phyloP scores from a whole-genome alignment of 2,888 invertebrate genomes.

The Cylloceria caligata region DNA sequence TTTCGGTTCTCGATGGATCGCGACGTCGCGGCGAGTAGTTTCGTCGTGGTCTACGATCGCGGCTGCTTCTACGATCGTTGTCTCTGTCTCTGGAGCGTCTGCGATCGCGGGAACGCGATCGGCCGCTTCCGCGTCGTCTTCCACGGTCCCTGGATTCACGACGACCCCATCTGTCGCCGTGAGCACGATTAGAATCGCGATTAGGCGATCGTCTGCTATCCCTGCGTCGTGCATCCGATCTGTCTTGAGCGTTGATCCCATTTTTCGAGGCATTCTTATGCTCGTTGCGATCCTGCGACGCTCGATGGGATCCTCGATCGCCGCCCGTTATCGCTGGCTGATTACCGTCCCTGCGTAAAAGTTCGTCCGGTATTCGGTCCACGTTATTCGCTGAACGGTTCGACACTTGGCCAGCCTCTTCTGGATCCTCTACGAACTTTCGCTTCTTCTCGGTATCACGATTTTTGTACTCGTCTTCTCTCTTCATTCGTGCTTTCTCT shows the following conservation, averaged over 20 bases:
- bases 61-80: slow-evolving; percentile 74
- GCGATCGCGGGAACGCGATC: slow-evolving; percentile 80
- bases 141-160: slow-evolving; percentile 77
- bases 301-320: slow-evolving; percentile 29
- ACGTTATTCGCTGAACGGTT: slow-evolving; percentile 54
- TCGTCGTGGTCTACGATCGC: slow-evolving; percentile 75
- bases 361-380: slow-evolving; percentile 59
- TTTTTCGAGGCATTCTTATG: slow-evolving; percentile 67
- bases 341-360: slow-evolving; percentile 58
- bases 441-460: slow-evolving; percentile 85
- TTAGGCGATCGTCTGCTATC: slow-evolving; percentile 66
- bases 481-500: slow-evolving; percentile 84
- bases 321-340: slow-evolving; percentile 15
- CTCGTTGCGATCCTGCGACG: slow-evolving; percentile 58
- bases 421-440: slow-evolving; percentile 83
- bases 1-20: slow-evolving; percentile 73
- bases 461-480: slow-evolving; percentile 87
- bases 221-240: slow-evolving; percentile 69
- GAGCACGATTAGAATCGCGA: slow-evolving; percentile 73
- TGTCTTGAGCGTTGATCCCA: slow-evolving; percentile 67
- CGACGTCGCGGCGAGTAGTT: slow-evolving; percentile 77
- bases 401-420: slow-evolving; percentile 71
- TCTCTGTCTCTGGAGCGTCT: slow-evolving; percentile 77
- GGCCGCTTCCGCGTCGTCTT: slow-evolving; percentile 74
- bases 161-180: slow-evolving; percentile 72